These are phyloP conservation scores for Karalla daura DNA, from an alignment of 2,797 vertebrate genomes.

Conservation along the genomic window DNA sequence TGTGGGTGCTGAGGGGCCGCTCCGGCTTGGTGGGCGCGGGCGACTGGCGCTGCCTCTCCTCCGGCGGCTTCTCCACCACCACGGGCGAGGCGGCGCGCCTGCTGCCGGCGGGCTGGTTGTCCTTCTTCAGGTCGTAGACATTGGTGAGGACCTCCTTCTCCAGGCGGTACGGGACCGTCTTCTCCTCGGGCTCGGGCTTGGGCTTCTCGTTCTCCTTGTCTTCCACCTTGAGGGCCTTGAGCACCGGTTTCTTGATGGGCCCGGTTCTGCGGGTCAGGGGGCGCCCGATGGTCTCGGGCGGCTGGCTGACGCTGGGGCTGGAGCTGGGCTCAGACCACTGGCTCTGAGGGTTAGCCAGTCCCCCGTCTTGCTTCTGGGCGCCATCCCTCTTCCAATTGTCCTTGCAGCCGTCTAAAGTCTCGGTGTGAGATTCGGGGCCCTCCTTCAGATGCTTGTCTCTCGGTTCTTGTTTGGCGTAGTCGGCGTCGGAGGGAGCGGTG, in stretches of 20 bases:
- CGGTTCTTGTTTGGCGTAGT: conserved; percentile 85
- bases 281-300: conserved; percentile 86
- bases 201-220: conserved; percentile 97
- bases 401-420: conserved; percentile 73
- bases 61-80: conserved; percentile 84
- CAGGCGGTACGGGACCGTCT: conserved; percentile 82
- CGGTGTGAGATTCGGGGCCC: conserved; percentile 70
- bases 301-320: conserved; percentile 79
- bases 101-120: conserved; percentile 77
- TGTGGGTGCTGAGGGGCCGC: conserved; percentile 74
- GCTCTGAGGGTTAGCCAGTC: conserved; percentile 61
- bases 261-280: conserved; percentile 89
- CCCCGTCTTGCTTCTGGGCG: conserved; percentile 78
- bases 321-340: conserved; percentile 86
- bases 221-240: conserved; percentile 97
- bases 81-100: conserved; percentile 77
- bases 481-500: conserved; percentile 73
- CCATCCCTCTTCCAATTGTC: conserved; percentile 92
- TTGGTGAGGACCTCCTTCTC: conserved; percentile 88
- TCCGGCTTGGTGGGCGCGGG: conserved; percentile 78
- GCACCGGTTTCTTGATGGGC: conserved; percentile 96
- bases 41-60: conserved; percentile 72
- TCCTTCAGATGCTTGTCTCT: conserved; percentile 85
- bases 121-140: conserved; percentile 87
- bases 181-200: conserved; percentile 90